Conservation (phyloP, 2,888 invertebrate species). For the Halictus ligatus region DNA sequence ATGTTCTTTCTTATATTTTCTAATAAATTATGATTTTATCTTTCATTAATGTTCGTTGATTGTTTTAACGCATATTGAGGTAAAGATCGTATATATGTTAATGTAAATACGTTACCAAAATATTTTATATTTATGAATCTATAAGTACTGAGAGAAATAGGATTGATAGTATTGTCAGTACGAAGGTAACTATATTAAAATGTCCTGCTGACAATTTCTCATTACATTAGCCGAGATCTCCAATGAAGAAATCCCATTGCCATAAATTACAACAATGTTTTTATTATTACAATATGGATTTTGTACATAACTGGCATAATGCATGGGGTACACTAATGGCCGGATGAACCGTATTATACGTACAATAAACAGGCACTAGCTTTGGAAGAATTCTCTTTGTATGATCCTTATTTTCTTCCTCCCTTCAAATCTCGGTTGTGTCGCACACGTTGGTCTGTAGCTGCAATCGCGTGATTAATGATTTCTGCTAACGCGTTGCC, state of each 20-base stretch:
- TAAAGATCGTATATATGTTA: no score
- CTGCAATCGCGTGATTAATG: constrained; percentile 75
- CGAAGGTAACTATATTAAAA: not conserved
- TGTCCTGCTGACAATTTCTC: constrained; percentile 65
- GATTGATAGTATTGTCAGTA: not conserved
- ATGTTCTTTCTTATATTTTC: no score
- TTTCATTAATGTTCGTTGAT: no score
- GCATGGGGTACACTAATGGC: constrained; percentile 64
- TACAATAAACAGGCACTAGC: constrained; percentile 62
- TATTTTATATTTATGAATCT: no score
- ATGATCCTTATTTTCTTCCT: constrained; percentile 22
- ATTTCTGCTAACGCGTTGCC: constrained; percentile 56
- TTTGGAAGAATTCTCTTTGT: constrained; percentile 42
- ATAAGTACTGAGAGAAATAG: no score
- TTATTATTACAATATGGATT: constrained; percentile 65
- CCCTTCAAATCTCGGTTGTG: constrained; percentile 33
- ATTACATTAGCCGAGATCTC: constrained; percentile 65
- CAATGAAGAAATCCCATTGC: constrained; percentile 73
- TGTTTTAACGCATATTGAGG: no score
- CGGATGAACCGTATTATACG: constrained; percentile 71
- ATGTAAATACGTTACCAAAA: no score
- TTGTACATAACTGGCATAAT: constrained; percentile 62
- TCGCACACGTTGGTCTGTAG: constrained; percentile 56
- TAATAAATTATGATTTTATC: no score
- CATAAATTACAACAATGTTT: constrained; percentile 63